Evolutionary conservation across 2,113 vertebrate genomes (phyloP).

Genomic region (Catagonus wagneri): DNA sequence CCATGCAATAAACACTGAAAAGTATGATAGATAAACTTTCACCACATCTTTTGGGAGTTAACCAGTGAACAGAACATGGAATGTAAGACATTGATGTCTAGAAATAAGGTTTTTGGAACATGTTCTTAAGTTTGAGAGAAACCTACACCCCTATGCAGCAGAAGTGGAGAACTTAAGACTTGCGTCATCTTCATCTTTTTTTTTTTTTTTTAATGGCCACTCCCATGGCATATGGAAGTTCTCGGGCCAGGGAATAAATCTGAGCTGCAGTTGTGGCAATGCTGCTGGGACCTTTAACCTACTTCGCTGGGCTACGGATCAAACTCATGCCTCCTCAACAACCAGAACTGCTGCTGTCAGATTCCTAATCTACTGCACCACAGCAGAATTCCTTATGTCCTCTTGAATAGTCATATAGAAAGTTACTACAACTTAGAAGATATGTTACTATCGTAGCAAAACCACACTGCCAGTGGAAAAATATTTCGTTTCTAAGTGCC

Average conservation of each 20-base stretch:
- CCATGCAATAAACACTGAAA: neutral
- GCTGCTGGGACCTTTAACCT: no score
- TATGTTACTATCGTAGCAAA: neutral
- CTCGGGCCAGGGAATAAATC: no score
- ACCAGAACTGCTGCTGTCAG: no score
- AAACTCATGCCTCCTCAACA: no score
- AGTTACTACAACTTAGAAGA: neutral
- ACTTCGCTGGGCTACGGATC: no score
- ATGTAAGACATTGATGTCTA: neutral
- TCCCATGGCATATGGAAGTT: no score
- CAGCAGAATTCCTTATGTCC: no score
- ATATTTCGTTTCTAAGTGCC: conserved; percentile 2
- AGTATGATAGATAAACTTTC: neutral
- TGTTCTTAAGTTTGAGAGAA: neutral
- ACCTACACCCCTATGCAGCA: neutral
- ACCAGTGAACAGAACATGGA: neutral
- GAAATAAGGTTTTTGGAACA: no score
- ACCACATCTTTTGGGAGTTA: neutral
- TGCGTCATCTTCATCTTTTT: neutral
- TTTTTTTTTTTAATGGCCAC: no score
- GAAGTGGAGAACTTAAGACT: neutral
- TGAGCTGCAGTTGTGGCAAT: no score
- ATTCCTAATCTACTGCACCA: no score
- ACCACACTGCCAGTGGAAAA: neutral
- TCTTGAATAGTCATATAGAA: neutral